Percentiles rank a stretch among this genome's conserved stretches.
Conservation (phyloP, 2,797 vertebrate genomes). For the Bufotes viridis region DNA sequence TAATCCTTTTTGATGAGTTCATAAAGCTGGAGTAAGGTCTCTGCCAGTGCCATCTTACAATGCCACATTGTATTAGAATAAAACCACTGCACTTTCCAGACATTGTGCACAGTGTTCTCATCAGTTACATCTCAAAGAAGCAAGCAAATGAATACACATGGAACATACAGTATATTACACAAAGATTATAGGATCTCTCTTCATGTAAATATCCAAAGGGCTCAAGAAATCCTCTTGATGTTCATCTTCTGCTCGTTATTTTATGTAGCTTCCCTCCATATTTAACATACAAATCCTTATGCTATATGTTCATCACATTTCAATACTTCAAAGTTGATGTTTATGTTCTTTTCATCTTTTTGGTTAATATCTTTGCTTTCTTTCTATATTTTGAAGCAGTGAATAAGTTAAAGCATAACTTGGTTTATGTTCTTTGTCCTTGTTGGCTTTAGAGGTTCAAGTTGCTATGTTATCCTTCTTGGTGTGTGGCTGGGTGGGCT, state of each 20-base stretch:
- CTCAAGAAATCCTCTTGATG: conserved; percentile 37
- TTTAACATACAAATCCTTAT: conserved; percentile 39
- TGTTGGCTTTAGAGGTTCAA: conserved; percentile 61
- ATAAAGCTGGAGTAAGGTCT: conserved; percentile 22
- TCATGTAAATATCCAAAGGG: conserved; percentile 49
- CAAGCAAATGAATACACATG: conserved; percentile 12
- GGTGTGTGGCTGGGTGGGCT: conserved; percentile 70
- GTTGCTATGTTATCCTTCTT: conserved; percentile 64
- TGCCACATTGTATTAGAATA: conserved; percentile 30
- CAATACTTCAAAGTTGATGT: conserved; percentile 43
- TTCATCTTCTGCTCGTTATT: conserved; percentile 37
- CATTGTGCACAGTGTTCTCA: conserved; percentile 1
- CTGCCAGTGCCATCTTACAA: conserved; percentile 31
- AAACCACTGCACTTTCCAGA: conserved; percentile 34
- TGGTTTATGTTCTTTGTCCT: conserved; percentile 52
- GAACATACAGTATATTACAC: conserved; percentile 44
- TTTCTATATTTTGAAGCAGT: conserved; percentile 69
- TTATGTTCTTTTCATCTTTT: conserved; percentile 64
- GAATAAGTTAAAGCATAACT: conserved; percentile 66
- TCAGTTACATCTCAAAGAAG: conserved; percentile 23
- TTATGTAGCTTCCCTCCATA: conserved; percentile 28
- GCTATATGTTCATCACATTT: conserved; percentile 38
- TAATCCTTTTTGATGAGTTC: conserved; percentile 55
- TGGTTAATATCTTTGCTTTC: conserved; percentile 65
- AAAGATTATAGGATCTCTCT: conserved; percentile 44